A percentile compares a stretch with the other conserved stretches of the same genome.
Conservation (phyloP, 2,797 vertebrate species). For the Allobates femoralis region DNA sequence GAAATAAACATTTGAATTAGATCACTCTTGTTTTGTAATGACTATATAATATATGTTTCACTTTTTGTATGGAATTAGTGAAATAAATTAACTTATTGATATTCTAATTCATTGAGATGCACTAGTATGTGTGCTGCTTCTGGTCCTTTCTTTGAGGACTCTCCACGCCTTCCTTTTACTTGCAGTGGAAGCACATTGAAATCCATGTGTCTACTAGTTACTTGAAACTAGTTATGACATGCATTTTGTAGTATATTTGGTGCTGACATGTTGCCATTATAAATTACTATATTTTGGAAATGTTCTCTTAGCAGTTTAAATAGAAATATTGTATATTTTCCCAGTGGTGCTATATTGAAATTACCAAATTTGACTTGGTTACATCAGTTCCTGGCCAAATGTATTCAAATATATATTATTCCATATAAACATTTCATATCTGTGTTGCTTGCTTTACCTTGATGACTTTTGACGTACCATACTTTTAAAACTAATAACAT, state of each 20-base stretch:
- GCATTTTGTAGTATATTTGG: not conserved
- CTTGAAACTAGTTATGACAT: not conserved
- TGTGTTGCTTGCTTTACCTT: not conserved
- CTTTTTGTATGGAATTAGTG: no score
- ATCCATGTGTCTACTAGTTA: not conserved
- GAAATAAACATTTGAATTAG: no score
- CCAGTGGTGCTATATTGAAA: conserved; percentile 39
- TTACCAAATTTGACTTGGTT: conserved; percentile 2
- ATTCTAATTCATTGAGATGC: no score
- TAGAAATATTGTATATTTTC: conserved; percentile 22
- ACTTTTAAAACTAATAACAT: not conserved
- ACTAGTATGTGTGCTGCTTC: not conserved
- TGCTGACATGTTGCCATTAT: conserved; percentile 6
- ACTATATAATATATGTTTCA: no score
- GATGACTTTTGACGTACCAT: not conserved
- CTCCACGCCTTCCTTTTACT: not conserved
- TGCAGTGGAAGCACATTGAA: not conserved
- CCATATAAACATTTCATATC: not conserved
- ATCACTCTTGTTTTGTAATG: no score
- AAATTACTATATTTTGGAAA: not conserved
- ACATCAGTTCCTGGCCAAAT: not conserved
- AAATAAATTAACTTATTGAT: no score
- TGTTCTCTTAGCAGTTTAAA: not conserved
- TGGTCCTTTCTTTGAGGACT: not conserved
- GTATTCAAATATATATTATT: not conserved